These are phyloP conservation scores for Hemiscyllium ocellatum DNA, from an alignment of 2,113 vertebrate species.

Conservation along the genomic window DNA sequence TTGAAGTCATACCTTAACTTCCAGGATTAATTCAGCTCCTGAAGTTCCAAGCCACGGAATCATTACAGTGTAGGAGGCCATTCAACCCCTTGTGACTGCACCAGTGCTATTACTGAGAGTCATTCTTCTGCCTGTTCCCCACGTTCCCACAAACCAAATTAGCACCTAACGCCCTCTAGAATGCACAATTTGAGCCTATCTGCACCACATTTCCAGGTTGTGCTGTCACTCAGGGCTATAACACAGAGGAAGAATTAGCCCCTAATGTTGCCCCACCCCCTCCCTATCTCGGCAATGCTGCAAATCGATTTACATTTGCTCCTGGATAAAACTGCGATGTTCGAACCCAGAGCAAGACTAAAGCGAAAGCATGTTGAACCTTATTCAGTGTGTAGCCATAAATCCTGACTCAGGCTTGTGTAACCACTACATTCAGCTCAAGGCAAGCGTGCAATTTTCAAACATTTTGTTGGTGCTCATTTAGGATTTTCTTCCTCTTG, in stretches of 20 bases:
- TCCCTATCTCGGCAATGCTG: not conserved
- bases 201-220: no score
- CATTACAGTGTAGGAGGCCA: no score
- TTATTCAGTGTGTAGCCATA: not conserved
- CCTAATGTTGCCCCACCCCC: no score
- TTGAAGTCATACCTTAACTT: not conserved
- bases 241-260: not conserved
- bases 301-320: not conserved
- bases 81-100: no score
- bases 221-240: not conserved
- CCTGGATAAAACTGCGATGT: not conserved
- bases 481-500: not conserved
- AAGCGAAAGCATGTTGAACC: not conserved
- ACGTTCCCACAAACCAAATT: no score
- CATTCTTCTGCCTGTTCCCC: no score
- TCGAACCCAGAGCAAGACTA: not conserved
- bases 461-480: not conserved
- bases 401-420: not conserved
- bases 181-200: no score
- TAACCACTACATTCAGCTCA: not conserved
- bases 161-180: no score
- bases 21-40: not conserved
- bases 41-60: not conserved
- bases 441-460: not conserved
- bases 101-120: no score